Evolutionary conservation across 2,113 vertebrate genomes (phyloP).

Genomic region (Puffinus mauretanicus): DNA sequence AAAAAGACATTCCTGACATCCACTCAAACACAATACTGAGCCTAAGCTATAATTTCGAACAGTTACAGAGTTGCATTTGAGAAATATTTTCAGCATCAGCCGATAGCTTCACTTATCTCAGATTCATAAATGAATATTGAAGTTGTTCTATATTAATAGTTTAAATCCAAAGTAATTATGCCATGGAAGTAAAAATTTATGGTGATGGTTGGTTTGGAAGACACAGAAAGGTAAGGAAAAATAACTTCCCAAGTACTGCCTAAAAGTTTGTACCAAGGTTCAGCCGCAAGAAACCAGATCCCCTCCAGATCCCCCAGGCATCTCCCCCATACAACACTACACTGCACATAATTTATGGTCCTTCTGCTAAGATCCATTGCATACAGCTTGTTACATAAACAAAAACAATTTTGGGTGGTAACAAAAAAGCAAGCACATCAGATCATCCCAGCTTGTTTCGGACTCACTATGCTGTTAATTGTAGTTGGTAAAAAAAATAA

Average conservation of each 20-base stretch:
- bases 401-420: not conserved
- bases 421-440: slow-evolving; percentile 8
- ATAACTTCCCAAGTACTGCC: not conserved
- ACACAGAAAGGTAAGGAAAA: not conserved
- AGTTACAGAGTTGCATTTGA: not conserved
- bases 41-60: not conserved
- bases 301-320: not conserved
- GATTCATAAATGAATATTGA: not conserved
- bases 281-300: not conserved
- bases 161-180: not conserved
- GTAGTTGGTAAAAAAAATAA: not conserved
- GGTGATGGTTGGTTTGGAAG: not conserved
- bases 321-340: not conserved
- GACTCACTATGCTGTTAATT: not conserved
- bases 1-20: slow-evolving; percentile 9
- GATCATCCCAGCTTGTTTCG: not conserved
- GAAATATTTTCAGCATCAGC: not conserved
- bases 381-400: not conserved
- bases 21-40: not conserved
- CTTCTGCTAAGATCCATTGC: not conserved
- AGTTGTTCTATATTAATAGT: not conserved
- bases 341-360: not conserved
- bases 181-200: not conserved
- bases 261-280: not conserved
- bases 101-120: not conserved